Base-by-base conservation (phyloP, 2,888 invertebrate species). In the Hyppa rectilinea region DNA sequence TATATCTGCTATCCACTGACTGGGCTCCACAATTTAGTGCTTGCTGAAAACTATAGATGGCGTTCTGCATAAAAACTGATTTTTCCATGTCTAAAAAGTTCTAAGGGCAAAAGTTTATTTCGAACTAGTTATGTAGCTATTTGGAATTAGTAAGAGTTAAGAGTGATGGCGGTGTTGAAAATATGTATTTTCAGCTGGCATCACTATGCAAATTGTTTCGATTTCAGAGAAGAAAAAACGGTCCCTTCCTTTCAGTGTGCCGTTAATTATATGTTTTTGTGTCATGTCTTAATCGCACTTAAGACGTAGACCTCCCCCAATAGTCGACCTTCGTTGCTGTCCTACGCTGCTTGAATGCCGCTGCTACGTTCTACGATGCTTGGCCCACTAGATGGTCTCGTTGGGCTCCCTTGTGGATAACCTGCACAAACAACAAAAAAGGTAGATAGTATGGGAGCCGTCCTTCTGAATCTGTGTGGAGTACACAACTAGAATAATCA, bases 1-100 rank as follows among this genome's bases (percentile, higher is more conserved):
- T 20, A 26, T 10, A 4, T 4, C n/a, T 20, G 20, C 29, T 20
- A 29, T 14, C 0, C 14, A 26, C 4, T 36, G 6, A 4, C 10
- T 6, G 14, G 14, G 34, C 4, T 20, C 34, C n/a, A n/a, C 34
- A n/a, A 23, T 40, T 70, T 0, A 71, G 17, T 70, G 9, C 40
- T 20, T n/a, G n/a, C 14, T 0, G 2, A 29, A 36, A 43, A 29
- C 4, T 36, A 43, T 43, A 68, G 67, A 55, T 68, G 71, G 43
- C 71, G 34, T 17, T 40, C 0, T 50, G 9, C 14, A 45, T 3
- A 63, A 14, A 31, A 23, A 43, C 4, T 17, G n/a, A 5, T n/a
- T 58, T 14, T 47, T 47, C 26, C n/a, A 0, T 7, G 1, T 45
- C 12, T 7, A n/a, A 58, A 20, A 26, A 9, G 14, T 29, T 47